Base-by-base conservation (phyloP, 2,888 invertebrate species). In the Agrochola litura region DNA sequence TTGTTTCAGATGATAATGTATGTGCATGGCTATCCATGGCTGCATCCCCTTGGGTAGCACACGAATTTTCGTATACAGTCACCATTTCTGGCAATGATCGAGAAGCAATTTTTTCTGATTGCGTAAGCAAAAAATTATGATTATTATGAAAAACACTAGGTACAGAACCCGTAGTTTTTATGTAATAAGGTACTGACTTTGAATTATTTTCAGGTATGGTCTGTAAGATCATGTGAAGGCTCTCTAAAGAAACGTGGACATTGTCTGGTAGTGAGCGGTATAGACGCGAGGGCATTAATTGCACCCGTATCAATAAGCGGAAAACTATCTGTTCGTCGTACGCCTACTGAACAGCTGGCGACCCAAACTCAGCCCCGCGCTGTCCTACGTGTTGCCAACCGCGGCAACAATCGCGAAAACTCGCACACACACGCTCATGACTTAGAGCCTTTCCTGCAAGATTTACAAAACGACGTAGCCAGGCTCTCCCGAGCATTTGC, bases 71-170 rank as follows among this genome's bases (percentile, higher is more conserved):
- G 76, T 96, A 96, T 87, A 95, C 95, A 1, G 91, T 96, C 72
- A 96, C 96, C 70, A 92, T 96, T 84, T 95, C 96, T 81, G 96
- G 96, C 79, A 95, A 95, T 88, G 96, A 96, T 79, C 92, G 96
- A 66, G 96, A 96, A 92, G 96, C 96, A 75, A 96, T 96, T 85
- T 96, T 96, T 88, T 94, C 95, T 41, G 96, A 96, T 83, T 92
- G 92, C 84, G 96, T 96, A 92, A 94, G 96, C 93, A 60, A n/a
- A 58, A 25, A 30, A 30, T 10, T 30, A 16, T 37, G 4, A 14
- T 54, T 25, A 60, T 60, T 58, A 46, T 37, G n/a, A 37, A 56
- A 46, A 49, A 37, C 5, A 49, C 16, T 46, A 46, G 12, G 46
- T 16, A 54, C 6, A 64, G 10, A 64, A n/a, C 19, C 16, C 16